A percentile compares a stretch with the other conserved stretches of the same genome.
Conservation (phyloP, 2,797 vertebrate species). For the Spheniscus humboldti region DNA sequence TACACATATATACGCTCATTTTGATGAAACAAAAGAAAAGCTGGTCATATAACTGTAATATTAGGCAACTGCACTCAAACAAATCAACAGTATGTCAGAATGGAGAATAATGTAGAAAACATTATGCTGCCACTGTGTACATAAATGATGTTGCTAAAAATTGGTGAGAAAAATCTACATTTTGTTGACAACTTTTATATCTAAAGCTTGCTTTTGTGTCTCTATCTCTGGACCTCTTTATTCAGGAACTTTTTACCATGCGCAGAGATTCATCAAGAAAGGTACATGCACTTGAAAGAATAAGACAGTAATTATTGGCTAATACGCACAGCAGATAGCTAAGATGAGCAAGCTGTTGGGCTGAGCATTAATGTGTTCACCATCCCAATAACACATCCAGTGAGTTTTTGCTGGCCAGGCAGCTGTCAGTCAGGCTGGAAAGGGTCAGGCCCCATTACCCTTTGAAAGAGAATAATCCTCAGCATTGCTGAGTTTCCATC, state of each 20-base stretch:
- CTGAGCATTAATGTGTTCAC: background rate
- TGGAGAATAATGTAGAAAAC: background rate
- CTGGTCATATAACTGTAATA: background rate
- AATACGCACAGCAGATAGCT: background rate
- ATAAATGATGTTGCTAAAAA: background rate
- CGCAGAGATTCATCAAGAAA: background rate
- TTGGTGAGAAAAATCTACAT: background rate
- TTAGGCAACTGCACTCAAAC: background rate
- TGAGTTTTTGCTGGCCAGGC: background rate
- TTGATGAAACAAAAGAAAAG: background rate
- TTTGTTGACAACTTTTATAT: background rate
- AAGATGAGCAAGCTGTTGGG: background rate
- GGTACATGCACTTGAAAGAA: background rate
- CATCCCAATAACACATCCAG: background rate
- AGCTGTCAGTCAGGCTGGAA: background rate
- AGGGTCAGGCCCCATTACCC: background rate
- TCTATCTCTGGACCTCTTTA: background rate
- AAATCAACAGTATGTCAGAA: background rate
- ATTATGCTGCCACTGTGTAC: background rate
- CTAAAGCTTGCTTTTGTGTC: background rate
- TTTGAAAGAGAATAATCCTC: background rate
- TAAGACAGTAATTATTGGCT: background rate
- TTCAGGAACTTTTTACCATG: background rate
- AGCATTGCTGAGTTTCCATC: background rate
- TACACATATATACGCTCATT: background rate